phyloP scores from a whole-genome alignment of 2,797 vertebrate species.

The Gambusia yucatana region DNA sequence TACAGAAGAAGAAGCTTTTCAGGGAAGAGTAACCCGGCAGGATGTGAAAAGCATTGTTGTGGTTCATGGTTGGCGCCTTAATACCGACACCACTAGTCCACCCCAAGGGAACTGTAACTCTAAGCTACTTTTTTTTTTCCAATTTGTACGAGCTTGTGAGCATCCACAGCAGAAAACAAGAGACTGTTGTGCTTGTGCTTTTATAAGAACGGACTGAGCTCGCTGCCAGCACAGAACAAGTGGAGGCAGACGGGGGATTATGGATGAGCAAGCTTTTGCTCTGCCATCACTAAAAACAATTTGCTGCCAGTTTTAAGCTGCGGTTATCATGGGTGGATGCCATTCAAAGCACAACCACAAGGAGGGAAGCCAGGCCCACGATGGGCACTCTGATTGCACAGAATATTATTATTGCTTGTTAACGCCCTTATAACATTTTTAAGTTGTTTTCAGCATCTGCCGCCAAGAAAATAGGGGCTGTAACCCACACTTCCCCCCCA shows the following conservation, averaged over 20 bases:
- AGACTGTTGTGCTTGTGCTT: conserved; percentile 39
- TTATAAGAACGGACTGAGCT: conserved; percentile 26
- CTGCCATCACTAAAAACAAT: conserved; percentile 76
- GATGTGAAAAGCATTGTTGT: conserved; percentile 11
- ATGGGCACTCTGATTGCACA: conserved; percentile 49
- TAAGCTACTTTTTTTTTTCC: conserved; percentile 11
- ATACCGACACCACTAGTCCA: conserved; percentile 19
- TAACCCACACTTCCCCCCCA: conserved; percentile 13
- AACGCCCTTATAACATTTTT: conserved; percentile 62
- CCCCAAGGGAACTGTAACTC: conserved; percentile 29
- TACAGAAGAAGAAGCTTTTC: not conserved
- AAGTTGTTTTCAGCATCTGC: conserved; percentile 61
- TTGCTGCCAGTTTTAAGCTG: conserved; percentile 71
- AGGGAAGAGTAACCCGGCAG: conserved; percentile 1
- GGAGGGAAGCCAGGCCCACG: conserved; percentile 53
- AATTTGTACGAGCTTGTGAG: conserved; percentile 39
- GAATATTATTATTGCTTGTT: conserved; percentile 67
- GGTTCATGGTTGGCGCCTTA: conserved; percentile 14
- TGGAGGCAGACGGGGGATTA: conserved; percentile 72
- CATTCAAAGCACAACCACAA: conserved; percentile 65
- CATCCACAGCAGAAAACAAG: conserved; percentile 45
- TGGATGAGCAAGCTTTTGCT: conserved; percentile 64
- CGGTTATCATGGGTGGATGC: conserved; percentile 63
- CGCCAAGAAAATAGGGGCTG: conserved; percentile 18
- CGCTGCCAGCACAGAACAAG: conserved; percentile 59